Conservation (phyloP, 1,140 invertebrate species). For the Saccostrea echinata region DNA sequence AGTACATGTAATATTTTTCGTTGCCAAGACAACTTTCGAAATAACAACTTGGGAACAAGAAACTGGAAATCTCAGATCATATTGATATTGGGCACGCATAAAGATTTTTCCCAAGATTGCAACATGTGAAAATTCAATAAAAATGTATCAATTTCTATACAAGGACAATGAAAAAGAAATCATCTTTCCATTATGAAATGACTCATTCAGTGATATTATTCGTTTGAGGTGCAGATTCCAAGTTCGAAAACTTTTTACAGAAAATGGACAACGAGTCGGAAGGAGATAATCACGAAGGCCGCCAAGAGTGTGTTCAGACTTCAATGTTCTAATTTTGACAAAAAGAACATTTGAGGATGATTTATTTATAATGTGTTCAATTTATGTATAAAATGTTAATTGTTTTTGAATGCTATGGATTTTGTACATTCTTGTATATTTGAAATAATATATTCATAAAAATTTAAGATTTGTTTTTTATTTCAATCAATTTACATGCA, state of each 20-base stretch:
- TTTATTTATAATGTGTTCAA: background rate
- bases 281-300: background rate
- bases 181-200: background rate
- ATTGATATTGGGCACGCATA: background rate
- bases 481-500: too few relatives aligned
- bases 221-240: background rate
- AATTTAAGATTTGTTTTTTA: too few relatives aligned
- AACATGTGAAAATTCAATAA: too few relatives aligned
- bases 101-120: background rate
- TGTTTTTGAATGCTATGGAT: background rate
- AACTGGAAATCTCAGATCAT: background rate
- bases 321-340: background rate
- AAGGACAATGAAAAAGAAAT: background rate
- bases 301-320: conserved; percentile 18
- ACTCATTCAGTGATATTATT: background rate
- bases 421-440: too few relatives aligned
- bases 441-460: too few relatives aligned
- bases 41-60: background rate
- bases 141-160: background rate
- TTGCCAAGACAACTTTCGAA: background rate
- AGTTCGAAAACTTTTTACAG: background rate
- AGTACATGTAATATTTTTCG: background rate
- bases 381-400: background rate
- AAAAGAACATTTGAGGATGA: too few relatives aligned
- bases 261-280: background rate